Base-by-base conservation (phyloP, 2,113 vertebrate species). In the Herpailurus yagouaroundi region DNA sequence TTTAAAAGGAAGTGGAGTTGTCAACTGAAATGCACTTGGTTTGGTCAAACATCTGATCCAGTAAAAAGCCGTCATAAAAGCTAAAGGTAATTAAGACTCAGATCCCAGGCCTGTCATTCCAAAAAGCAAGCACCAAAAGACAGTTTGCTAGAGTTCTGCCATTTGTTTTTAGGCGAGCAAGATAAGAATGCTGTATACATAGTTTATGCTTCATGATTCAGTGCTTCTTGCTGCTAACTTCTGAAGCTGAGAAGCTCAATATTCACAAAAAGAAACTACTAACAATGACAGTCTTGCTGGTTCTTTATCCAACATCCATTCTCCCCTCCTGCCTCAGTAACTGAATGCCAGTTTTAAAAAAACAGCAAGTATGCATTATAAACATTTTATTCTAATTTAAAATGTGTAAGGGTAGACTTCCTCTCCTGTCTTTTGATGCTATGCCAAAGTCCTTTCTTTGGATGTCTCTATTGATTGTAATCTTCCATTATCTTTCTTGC, bases 311-410 rank as follows among this genome's bases (percentile, higher is more conserved):
- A 90, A n/a, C 3, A 66, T 66, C 48, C 36, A 64, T 55, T 90
- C 25, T 93, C 48, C 11, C 18, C 57, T 82, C 86, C 19, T 89
- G 36, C 19, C 36, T 83, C 76, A 74, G 7, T 41, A 94, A 93
- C 7, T 91, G 7, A 91, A 88, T 38, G 4, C 11, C 27, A 82
- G 50, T 69, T 84, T 76, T 80, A 36, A 76, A 95, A 95, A 41
- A 92, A 64, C 36, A 79, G 0, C 16, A 90, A 74, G 21, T 36
- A 71, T 31, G 6, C 29, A 88, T 45, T 60, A 18, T 52, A 57
- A 95, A 88, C 50, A 91, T 92, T 94, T 91, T 74, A 84, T 81
- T 79, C 93, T 87, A 57, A 92, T 92, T 94, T 94, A 96, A 80
- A 95, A 81, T 66, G 5, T 41, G 4, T 89, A 68, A 73, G 6